Base-by-base conservation (phyloP, 2,888 invertebrate genomes). In the Mesorhabditis belari region DNA sequence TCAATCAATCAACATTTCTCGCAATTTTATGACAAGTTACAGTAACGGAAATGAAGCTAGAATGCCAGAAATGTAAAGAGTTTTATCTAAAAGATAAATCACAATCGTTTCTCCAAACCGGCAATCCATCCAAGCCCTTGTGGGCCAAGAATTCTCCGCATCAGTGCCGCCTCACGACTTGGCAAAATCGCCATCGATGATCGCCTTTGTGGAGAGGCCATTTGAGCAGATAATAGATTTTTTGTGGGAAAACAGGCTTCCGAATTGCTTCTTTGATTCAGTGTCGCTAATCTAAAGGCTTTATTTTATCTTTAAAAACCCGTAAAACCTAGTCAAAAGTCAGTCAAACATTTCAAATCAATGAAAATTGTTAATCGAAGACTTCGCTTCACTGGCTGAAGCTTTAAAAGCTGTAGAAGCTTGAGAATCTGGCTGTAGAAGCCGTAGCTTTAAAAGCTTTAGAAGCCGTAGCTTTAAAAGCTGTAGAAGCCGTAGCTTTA, bases 141-240 rank as follows among this genome's bases (percentile, higher is more conserved):
- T 6, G 77, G 77, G 26, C 77, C 77, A 5, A 77, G 64, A 61
- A 77, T 77, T 50, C 69, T 67, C 52, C 75, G 57, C 6, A 77
- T 58, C 19, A 77, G 58, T 3, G 77, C 77, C 56, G 74, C 71
- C 58, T 77, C 73, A 44, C 70, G 66, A 19, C 67, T 66, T 21
- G 74, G 73, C 24, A 71, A 23, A 27, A 68, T 68, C 3, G 71
- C 71, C 71, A 71, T 71, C 27, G 44, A 35, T 52, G 21, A 23
- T n/a, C 52, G 9, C 19, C 21, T 9, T 52, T n/a, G 19, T 52
- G 52, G 52, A 52, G 24, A 35, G 12, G 44, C 44, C 44, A 35
- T 17, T 35, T 23, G 27, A 53, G 53, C 19, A 29, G 49, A 26
- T n/a, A 53, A 55, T 28, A 63, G 29, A 5, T 3, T 27, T 2